These are phyloP conservation scores for Tiliqua scincoides DNA, from an alignment of 2,113 vertebrate genomes.

Conservation along the genomic window DNA sequence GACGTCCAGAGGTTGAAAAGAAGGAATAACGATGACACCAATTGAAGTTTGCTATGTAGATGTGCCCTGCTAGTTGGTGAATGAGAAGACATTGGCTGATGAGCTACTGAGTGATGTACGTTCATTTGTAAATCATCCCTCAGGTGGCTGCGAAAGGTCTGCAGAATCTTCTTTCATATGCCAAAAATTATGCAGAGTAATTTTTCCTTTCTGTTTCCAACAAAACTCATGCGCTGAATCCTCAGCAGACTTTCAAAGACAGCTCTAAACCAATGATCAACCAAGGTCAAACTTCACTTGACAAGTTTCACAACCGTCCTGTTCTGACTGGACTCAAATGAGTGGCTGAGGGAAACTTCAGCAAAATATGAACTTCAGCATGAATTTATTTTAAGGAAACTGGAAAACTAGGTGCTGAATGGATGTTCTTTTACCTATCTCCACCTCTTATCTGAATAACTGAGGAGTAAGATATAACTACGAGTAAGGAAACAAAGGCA, in stretches of 20 bases:
- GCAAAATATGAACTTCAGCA: not conserved
- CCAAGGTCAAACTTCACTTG: slow-evolving; percentile 8
- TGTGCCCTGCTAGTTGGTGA: not conserved
- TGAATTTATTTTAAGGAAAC: not conserved
- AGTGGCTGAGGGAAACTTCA: not conserved
- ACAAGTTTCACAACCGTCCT: not conserved
- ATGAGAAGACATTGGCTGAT: not conserved
- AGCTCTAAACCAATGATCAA: slow-evolving; percentile 6
- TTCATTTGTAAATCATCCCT: not conserved
- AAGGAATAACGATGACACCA: not conserved
- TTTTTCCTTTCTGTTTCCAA: not conserved
- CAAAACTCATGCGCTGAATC: not conserved
- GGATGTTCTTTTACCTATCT: not conserved
- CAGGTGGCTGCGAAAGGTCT: not conserved
- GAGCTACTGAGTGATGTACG: not conserved
- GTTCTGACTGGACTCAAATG: not conserved
- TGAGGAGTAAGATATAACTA: not conserved
- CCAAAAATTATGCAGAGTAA: not conserved
- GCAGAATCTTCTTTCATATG: not conserved
- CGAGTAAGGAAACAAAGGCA: not conserved
- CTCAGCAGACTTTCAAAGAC: not conserved
- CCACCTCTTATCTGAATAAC: not conserved
- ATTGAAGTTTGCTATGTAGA: not conserved
- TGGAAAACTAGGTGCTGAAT: not conserved
- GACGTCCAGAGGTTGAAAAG: not conserved